Conservation (phyloP, 2,888 invertebrate species). For the Agelastica alni region DNA sequence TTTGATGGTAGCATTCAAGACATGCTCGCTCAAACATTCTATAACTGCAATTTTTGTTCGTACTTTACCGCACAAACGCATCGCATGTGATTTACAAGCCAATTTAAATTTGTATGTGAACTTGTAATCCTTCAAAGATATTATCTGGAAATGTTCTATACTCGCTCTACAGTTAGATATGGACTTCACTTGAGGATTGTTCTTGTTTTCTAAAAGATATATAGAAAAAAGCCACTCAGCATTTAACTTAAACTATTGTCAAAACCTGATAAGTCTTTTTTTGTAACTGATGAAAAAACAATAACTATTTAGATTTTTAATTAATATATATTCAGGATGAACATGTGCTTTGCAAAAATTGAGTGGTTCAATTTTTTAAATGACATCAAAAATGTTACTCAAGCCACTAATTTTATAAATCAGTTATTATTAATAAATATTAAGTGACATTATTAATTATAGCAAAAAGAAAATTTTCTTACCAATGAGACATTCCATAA, state of each 20-base stretch:
- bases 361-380: too few species aligned
- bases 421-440: too few species aligned
- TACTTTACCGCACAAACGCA: constrained; percentile 69
- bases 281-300: too few species aligned
- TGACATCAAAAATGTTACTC: too few species aligned
- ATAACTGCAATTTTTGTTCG: constrained; percentile 82
- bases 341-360: too few species aligned
- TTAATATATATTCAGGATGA: too few species aligned
- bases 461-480: constrained; percentile 67
- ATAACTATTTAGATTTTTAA: too few species aligned
- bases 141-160: constrained; percentile 96
- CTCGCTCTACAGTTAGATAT: constrained; percentile 87
- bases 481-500: constrained; percentile 91
- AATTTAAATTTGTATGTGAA: constrained; percentile 95
- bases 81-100: constrained; percentile 84
- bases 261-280: too few species aligned
- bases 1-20: constrained; percentile 84
- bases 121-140: constrained; percentile 89
- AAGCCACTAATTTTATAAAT: too few species aligned
- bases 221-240: too few species aligned
- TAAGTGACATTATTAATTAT: too few species aligned
- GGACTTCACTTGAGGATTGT: constrained; percentile 77
- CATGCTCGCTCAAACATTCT: constrained; percentile 85
- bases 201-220: constrained; percentile 77
- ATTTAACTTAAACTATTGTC: too few species aligned